A percentile compares a stretch with the other conserved stretches of the same genome.
Evolutionary conservation across 2,888 invertebrate species (phyloP).

Genomic region (Alentia gelatinosa): DNA sequence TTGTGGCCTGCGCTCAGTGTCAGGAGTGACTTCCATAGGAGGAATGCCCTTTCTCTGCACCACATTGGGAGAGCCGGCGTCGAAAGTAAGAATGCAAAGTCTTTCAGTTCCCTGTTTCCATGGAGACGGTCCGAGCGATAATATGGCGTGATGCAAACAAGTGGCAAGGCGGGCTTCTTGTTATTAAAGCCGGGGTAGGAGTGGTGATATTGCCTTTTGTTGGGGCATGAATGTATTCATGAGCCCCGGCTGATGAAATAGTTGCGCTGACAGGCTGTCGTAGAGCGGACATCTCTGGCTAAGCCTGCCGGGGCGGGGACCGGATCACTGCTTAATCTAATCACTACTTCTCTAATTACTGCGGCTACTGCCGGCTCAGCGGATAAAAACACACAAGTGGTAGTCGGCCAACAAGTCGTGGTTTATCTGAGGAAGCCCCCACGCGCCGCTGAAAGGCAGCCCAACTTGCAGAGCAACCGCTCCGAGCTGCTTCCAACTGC

Average conservation of each 20-base stretch:
- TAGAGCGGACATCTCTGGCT: slow-evolving; percentile 19
- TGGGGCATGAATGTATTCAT: slow-evolving; percentile 48
- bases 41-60: neutral
- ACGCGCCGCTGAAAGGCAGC: neutral
- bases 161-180: slow-evolving; percentile 10
- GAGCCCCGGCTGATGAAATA: slow-evolving; percentile 39
- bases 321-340: slow-evolving; percentile 50
- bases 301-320: neutral
- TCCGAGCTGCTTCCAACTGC: neutral
- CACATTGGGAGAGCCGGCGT: neutral
- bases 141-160: slow-evolving; percentile 42
- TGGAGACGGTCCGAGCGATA: slow-evolving; percentile 27
- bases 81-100: slow-evolving; percentile 33
- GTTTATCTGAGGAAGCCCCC: neutral
- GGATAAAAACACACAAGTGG: slow-evolving; percentile 32
- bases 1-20: neutral
- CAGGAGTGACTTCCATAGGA: neutral
- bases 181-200: neutral
- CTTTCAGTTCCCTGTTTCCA: neutral
- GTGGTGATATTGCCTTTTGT: slow-evolving; percentile 47
- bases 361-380: slow-evolving; percentile 39
- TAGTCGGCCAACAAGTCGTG: neutral
- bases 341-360: slow-evolving; percentile 49
- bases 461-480: neutral
- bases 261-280: slow-evolving; percentile 48